phyloP scores from a whole-genome alignment of 2,797 vertebrate species.

The Myripristis jacobus region DNA sequence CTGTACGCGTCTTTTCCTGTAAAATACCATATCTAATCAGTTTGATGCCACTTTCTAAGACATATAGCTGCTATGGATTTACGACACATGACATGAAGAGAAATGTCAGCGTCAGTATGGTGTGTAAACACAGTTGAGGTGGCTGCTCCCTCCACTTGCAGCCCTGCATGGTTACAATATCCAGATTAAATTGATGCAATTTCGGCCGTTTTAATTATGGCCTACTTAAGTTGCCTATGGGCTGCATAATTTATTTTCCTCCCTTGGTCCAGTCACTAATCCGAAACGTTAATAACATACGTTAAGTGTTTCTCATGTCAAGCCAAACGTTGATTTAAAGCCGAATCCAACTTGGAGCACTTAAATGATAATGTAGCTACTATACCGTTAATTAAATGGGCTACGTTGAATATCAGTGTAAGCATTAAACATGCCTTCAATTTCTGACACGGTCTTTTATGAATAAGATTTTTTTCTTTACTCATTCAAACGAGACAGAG shows the following conservation, averaged over 20 bases:
- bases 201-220: slow-evolving; percentile 76
- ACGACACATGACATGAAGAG: slow-evolving; percentile 48
- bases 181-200: slow-evolving; percentile 75
- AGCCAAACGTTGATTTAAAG: slow-evolving; percentile 78
- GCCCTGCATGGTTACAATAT: slow-evolving; percentile 60
- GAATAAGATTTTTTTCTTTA: slow-evolving; percentile 49
- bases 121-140: slow-evolving; percentile 16
- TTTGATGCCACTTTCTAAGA: slow-evolving; percentile 19
- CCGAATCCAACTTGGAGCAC: slow-evolving; percentile 69
- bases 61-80: slow-evolving; percentile 29
- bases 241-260: slow-evolving; percentile 70
- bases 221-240: slow-evolving; percentile 74
- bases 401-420: slow-evolving; percentile 60
- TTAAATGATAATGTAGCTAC: slow-evolving; percentile 73
- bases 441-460: slow-evolving; percentile 50
- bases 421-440: slow-evolving; percentile 70
- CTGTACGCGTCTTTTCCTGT: slow-evolving; percentile 15
- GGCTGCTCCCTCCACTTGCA: slow-evolving; percentile 16
- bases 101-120: slow-evolving; percentile 46
- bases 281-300: slow-evolving; percentile 62
- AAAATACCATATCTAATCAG: slow-evolving; percentile 37
- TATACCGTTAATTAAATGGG: slow-evolving; percentile 75
- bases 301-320: slow-evolving; percentile 65
- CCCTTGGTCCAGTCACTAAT: slow-evolving; percentile 68
- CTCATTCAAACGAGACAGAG: slow-evolving; percentile 60